Conservation (phyloP, 2,113 vertebrate genomes). For the Synchiropus splendidus region DNA sequence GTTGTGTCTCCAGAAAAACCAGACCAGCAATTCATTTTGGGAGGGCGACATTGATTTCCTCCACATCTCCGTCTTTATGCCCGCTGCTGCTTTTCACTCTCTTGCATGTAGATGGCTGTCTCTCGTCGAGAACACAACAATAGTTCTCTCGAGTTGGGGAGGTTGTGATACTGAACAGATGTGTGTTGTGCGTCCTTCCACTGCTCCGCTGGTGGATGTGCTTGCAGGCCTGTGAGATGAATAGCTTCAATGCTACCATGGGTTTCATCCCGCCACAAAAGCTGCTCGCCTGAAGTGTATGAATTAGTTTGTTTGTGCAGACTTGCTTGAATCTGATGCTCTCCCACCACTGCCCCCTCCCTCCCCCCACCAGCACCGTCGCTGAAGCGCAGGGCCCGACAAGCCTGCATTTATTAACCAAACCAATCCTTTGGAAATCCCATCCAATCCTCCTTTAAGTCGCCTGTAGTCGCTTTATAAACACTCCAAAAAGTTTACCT, state of each 20-base stretch:
- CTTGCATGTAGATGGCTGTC: slow-evolving; percentile 42
- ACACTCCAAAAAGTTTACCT: slow-evolving; percentile 51
- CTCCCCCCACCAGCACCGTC: slow-evolving; percentile 3
- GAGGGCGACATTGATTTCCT: slow-evolving; percentile 2
- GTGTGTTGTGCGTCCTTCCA: slow-evolving; percentile 26
- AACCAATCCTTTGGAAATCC: slow-evolving; percentile 47
- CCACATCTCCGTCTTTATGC: slow-evolving; percentile 24
- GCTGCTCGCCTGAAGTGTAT: slow-evolving; percentile 5
- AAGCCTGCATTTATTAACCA: slow-evolving; percentile 45
- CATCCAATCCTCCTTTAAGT: slow-evolving; percentile 25
- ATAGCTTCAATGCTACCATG: slow-evolving; percentile 6
- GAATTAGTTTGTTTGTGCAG: slow-evolving; percentile 7
- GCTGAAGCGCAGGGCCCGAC: slow-evolving; percentile 29
- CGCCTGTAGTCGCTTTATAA: slow-evolving; percentile 34
- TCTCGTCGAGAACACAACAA: slow-evolving; percentile 33
- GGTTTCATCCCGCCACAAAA: slow-evolving; percentile 16
- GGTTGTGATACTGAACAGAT: slow-evolving; percentile 46
- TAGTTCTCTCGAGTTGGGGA: slow-evolving; percentile 25
- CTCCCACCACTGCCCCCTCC: slow-evolving; percentile 6
- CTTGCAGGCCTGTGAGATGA: slow-evolving; percentile 11
- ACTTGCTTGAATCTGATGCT: slow-evolving; percentile 1
- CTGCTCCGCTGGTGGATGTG: slow-evolving; percentile 21
- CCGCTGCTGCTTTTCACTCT: slow-evolving; percentile 41
- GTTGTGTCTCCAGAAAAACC: slow-evolving; percentile 9
- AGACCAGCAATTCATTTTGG: slow-evolving; percentile 17